These are phyloP conservation scores for Ammospiza nelsoni DNA, from an alignment of 2,113 vertebrate genomes.

Conservation along the genomic window DNA sequence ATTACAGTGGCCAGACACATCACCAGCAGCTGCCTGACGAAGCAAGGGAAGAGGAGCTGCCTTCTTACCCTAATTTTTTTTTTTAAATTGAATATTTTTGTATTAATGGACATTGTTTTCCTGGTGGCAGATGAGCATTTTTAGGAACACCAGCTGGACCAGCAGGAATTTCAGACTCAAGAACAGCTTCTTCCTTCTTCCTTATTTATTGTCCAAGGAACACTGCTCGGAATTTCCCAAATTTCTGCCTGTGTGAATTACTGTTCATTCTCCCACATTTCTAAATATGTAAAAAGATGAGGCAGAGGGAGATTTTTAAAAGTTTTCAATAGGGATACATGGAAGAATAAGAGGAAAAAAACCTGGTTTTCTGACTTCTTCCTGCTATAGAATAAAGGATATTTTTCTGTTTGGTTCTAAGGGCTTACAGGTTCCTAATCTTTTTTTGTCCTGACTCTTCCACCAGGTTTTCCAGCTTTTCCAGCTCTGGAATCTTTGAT, in stretches of 20 bases:
- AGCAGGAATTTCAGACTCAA: background rate
- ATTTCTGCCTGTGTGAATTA: background rate
- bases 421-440: background rate
- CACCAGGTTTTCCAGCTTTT: background rate
- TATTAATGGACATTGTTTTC: background rate
- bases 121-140: background rate
- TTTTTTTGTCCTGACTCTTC: background rate
- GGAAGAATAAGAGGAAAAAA: background rate
- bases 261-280: background rate
- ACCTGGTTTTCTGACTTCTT: background rate
- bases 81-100: rapidly evolving
- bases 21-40: background rate
- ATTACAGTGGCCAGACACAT: background rate
- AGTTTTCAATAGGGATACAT: background rate
- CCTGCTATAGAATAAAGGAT: background rate
- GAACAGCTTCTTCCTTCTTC: background rate
- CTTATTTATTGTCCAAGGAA: background rate
- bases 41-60: background rate
- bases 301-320: background rate
- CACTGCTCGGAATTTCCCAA: background rate
- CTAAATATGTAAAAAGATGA: background rate
- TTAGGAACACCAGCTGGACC: background rate
- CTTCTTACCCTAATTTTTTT: background rate
- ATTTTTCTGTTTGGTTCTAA: background rate
- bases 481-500: background rate